Base-by-base conservation (phyloP, 2,888 invertebrate species). In the Pristionchus arcanus region DNA sequence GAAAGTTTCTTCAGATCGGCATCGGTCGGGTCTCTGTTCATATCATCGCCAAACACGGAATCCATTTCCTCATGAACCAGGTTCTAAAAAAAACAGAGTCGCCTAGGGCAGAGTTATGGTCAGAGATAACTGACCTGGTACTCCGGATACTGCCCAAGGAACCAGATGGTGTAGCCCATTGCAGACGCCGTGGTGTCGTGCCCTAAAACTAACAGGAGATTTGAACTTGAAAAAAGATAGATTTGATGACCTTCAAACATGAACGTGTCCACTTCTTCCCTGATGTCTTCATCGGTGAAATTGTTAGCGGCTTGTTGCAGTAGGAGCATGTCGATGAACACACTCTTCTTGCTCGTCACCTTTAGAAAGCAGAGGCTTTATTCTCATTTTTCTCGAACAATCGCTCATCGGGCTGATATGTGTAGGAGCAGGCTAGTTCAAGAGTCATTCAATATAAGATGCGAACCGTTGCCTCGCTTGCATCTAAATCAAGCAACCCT, bases 171-270 rank as follows among this genome's bases (percentile, higher is more conserved):
- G 95, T 95, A 96, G 90, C 94, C 95, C 88, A 95, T 94, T 0
- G 95, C 95, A 74, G 95, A 95, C 1, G 95, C 95, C 15, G 96
- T 96, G 53, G 96, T 96, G 91, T 96, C 96, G 92, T 96, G 96
- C 37, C 96, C 93, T 91, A 34, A 81, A 5, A 25, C n/a, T 71
- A 31, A 5, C 42, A 42, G 42, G 42, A 42, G 42, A 42, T 3
- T 9, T 42, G n/a, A n/a, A n/a, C 42, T 42, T 42, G 4, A 42
- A 42, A 42, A 42, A 42, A 25, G 63, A 63, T 63, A n/a, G 66
- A 21, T 11, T 21, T 9, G 9, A 42, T 16, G 1, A 59, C 84
- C 84, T 49, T 84, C 84, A 25, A 84, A 84, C 84, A 84, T 59
- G 59, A 84, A 84, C 21, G 84, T 84, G 34, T 59, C 84, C 21